Conservation (phyloP, 2,888 invertebrate genomes). For the Sussaba pulchella region DNA sequence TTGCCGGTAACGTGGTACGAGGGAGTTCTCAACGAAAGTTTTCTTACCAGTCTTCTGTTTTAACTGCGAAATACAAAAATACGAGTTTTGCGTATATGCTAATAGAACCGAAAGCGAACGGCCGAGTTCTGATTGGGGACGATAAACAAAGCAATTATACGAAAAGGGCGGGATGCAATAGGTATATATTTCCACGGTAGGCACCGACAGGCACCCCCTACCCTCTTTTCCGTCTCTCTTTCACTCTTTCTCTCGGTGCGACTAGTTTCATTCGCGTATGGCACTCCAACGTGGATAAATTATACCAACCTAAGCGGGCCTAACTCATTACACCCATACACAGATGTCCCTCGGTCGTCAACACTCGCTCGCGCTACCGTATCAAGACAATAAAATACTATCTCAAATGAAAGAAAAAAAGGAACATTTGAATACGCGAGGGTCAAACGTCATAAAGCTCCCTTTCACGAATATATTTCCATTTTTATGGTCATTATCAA, state of each 20-base stretch:
- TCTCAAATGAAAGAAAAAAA: slow-evolving; percentile 66
- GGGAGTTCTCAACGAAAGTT: slow-evolving; percentile 11
- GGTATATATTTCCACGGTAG: slow-evolving; percentile 50
- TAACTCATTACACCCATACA: slow-evolving; percentile 40
- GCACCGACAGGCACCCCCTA: slow-evolving; percentile 59
- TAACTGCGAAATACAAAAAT: slow-evolving; percentile 51
- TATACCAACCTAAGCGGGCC: slow-evolving; percentile 29
- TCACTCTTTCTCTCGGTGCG: background rate
- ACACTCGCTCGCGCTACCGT: slow-evolving; percentile 15
- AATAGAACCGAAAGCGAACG: slow-evolving; percentile 71
- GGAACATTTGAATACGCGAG: slow-evolving; percentile 56
- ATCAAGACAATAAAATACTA: slow-evolving; percentile 64
- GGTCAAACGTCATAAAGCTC: slow-evolving; percentile 42
- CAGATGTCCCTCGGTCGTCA: slow-evolving; percentile 16
- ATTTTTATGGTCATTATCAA: slow-evolving; percentile 51
- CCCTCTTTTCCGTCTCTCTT: slow-evolving; percentile 1
- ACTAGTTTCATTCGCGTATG: slow-evolving; percentile 39
- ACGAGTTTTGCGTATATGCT: slow-evolving; percentile 78
- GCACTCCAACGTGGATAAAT: slow-evolving; percentile 42
- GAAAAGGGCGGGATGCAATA: slow-evolving; percentile 77
- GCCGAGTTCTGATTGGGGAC: slow-evolving; percentile 78
- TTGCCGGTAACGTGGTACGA: slow-evolving; percentile 24
- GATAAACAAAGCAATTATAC: slow-evolving; percentile 84
- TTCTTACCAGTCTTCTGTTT: slow-evolving; percentile 33
- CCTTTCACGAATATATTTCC: slow-evolving; percentile 53